phyloP scores from a whole-genome alignment of 30 jellyfish, hydroid and myxozoan genomes.

The Hydra vulgaris region DNA sequence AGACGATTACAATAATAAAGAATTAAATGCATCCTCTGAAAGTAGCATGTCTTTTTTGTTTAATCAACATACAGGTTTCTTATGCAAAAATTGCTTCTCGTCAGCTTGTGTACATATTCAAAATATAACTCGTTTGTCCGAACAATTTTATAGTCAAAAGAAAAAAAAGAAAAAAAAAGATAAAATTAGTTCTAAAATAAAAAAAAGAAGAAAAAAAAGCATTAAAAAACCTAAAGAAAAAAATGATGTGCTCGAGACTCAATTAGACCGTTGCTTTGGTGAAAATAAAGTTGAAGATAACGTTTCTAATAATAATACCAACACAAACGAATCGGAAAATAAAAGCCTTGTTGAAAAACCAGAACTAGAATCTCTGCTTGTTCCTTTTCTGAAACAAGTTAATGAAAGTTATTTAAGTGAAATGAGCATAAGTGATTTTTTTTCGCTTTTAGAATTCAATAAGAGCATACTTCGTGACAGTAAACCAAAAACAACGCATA shows the following conservation, averaged over 20 bases:
- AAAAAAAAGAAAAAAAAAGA: background rate
- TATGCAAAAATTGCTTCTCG: conserved; percentile 22
- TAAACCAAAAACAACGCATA: background rate
- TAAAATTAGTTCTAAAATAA: background rate
- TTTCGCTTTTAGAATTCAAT: background rate
- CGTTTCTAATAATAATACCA: background rate
- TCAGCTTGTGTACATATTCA: conserved; percentile 16
- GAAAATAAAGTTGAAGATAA: background rate
- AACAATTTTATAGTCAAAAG: background rate
- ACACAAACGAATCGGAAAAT: too few relatives aligned
- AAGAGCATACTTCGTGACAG: background rate
- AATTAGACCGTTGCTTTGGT: background rate
- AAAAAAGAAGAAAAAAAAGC: background rate
- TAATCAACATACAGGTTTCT: conserved; percentile 11
- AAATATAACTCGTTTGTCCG: conserved; percentile 3
- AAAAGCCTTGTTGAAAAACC: background rate
- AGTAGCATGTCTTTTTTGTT: conserved; percentile 22
- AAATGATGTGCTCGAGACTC: background rate
- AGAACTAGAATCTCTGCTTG: background rate
- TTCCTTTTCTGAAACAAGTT: background rate
- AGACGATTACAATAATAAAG: background rate
- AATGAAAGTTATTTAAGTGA: background rate
- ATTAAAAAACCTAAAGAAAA: background rate
- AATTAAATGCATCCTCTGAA: background rate
- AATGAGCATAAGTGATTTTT: background rate